These are phyloP conservation scores for Cavia aperea DNA, from an alignment of 2,113 vertebrate species.

Conservation along the genomic window DNA sequence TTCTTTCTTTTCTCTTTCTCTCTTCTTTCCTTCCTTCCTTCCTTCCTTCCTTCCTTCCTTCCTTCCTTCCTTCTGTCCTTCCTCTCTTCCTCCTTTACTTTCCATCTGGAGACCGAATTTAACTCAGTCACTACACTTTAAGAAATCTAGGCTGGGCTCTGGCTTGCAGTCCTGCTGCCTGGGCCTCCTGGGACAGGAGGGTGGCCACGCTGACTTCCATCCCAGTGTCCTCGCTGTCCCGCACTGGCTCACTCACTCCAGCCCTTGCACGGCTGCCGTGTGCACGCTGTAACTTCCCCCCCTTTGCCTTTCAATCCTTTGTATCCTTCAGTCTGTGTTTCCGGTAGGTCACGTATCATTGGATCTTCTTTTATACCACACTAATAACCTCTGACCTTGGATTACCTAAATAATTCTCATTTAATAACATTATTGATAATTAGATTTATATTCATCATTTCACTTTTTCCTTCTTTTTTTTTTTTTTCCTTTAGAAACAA, in stretches of 20 bases:
- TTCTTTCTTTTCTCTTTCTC: too few relatives aligned
- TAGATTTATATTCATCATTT: neutral
- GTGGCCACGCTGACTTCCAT: neutral
- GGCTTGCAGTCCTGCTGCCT: neutral
- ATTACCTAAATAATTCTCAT: neutral
- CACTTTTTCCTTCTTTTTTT: neutral
- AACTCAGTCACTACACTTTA: neutral
- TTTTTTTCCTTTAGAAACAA: neutral
- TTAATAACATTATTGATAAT: neutral
- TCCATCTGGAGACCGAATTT: too few relatives aligned
- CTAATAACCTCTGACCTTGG: neutral
- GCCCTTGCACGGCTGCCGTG: neutral
- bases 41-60: too few relatives aligned
- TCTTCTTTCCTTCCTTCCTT: neutral
- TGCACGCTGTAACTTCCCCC: neutral
- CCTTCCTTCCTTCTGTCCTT: neutral
- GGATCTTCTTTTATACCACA: neutral
- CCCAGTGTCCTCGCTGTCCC: neutral
- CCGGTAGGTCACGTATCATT: neutral
- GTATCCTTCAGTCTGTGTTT: neutral
- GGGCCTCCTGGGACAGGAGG: neutral
- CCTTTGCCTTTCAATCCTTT: neutral
- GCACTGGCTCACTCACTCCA: neutral
- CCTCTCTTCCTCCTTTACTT: neutral
- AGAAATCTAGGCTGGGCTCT: neutral